These are phyloP conservation scores for Vannuccia rotundouncinata DNA, from an alignment of 2,888 invertebrate genomes.

Conservation along the genomic window DNA sequence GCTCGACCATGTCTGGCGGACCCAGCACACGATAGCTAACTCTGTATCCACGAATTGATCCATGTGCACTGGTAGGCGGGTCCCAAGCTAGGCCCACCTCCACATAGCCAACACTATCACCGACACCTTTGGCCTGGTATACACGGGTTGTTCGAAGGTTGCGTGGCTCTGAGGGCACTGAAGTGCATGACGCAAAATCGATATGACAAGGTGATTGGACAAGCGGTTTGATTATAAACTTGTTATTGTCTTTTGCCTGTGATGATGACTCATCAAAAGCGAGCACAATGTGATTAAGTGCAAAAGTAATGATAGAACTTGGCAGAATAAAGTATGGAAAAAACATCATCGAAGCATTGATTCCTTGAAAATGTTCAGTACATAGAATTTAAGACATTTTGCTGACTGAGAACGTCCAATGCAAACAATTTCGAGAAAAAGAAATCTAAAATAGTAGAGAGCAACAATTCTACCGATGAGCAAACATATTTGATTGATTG, in stretches of 20 bases:
- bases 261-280: background rate
- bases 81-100: slow-evolving; percentile 13
- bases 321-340: too few species aligned
- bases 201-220: slow-evolving; percentile 17
- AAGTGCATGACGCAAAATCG: background rate
- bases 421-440: too few species aligned
- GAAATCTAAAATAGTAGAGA: too few species aligned
- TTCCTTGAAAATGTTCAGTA: too few species aligned
- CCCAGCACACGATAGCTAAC: slow-evolving; percentile 5
- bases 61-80: background rate
- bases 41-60: slow-evolving; percentile 9
- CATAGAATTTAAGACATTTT: too few species aligned
- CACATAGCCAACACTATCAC: background rate
- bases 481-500: too few species aligned
- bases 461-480: too few species aligned
- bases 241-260: too few species aligned
- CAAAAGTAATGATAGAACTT: background rate
- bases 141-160: slow-evolving; percentile 12
- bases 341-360: background rate
- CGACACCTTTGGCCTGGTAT: background rate
- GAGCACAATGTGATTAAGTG: background rate
- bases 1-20: slow-evolving; percentile 6
- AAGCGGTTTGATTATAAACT: background rate
- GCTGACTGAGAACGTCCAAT: too few species aligned
- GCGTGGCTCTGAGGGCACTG: slow-evolving; percentile 30